Conservation (phyloP, 2,888 invertebrate genomes). For the Tigriopus californicus region DNA sequence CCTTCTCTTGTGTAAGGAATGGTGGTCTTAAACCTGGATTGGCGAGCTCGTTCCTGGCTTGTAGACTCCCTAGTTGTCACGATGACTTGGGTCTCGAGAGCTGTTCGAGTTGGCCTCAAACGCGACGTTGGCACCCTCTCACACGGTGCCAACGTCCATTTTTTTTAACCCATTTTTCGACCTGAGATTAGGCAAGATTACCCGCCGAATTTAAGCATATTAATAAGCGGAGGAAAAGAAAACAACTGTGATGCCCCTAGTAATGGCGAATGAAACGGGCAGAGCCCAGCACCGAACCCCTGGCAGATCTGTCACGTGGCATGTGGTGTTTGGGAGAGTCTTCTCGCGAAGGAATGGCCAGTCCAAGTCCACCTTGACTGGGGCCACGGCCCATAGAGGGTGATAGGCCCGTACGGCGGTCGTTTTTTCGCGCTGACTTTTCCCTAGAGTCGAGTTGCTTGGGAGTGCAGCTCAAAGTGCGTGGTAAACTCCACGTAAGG, state of each 20-base stretch:
- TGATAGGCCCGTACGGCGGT: conserved; percentile 27
- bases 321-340: conserved; percentile 36
- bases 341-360: conserved; percentile 16
- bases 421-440: conserved; percentile 21
- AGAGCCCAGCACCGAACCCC: conserved; percentile 41
- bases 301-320: conserved; percentile 28
- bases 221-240: conserved; percentile 50
- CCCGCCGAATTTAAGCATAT: conserved; percentile 44
- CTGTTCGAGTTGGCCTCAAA: no score
- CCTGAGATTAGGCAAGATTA: conserved; percentile 29
- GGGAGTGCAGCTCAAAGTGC: conserved; percentile 41
- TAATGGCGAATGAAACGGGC: conserved; percentile 44
- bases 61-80: no score
- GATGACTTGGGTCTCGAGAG: no score
- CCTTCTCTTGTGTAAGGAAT: no score
- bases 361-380: conserved; percentile 22
- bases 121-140: no score
- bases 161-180: conserved; percentile 19
- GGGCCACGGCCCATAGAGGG: conserved; percentile 27
- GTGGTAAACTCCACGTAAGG: conserved; percentile 39
- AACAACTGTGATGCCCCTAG: conserved; percentile 42
- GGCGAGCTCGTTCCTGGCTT: no score
- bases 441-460: conserved; percentile 40
- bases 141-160: no score
- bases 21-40: neutral